Conservation (phyloP, 2,797 vertebrate species). For the Diceros bicornis region DNA sequence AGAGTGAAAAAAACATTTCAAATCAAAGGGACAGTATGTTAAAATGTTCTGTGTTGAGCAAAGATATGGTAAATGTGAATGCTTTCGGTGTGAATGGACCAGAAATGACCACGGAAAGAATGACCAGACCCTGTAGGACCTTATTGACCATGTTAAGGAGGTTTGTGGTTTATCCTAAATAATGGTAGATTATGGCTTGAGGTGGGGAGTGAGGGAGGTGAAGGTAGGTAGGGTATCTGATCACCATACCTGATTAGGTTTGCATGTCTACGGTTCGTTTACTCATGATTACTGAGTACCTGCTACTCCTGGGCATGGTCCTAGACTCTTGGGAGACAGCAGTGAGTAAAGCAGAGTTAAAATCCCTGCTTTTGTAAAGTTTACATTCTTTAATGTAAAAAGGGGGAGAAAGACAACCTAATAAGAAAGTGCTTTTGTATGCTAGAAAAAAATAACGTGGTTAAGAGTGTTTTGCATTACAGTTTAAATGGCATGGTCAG, state of each 20-base stretch:
- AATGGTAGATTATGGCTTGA: not conserved
- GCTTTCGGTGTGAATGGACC: not conserved
- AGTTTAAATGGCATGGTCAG: not conserved
- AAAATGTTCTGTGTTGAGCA: not conserved
- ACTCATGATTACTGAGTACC: not conserved
- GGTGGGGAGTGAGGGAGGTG: not conserved
- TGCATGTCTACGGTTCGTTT: not conserved
- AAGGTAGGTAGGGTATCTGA: not conserved
- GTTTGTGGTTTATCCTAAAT: not conserved
- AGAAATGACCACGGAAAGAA: not conserved
- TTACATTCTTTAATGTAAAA: not conserved
- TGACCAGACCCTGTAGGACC: fast-evolving
- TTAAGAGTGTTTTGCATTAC: not conserved
- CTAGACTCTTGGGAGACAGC: not conserved
- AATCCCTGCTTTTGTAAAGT: not conserved
- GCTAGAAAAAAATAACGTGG: fast-evolving
- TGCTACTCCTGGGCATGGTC: not conserved
- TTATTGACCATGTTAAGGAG: not conserved
- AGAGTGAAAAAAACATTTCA: not conserved
- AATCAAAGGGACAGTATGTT: not conserved
- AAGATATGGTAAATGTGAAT: not conserved
- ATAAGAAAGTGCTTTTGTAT: not conserved
- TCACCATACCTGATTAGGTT: fast-evolving
- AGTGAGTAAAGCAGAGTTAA: not conserved
- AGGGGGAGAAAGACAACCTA: too few relatives aligned